Percentiles rank a stretch among this genome's conserved stretches.
Evolutionary conservation across 2,888 invertebrate genomes (phyloP).

Genomic region (Dromius quadrimaculatus): DNA sequence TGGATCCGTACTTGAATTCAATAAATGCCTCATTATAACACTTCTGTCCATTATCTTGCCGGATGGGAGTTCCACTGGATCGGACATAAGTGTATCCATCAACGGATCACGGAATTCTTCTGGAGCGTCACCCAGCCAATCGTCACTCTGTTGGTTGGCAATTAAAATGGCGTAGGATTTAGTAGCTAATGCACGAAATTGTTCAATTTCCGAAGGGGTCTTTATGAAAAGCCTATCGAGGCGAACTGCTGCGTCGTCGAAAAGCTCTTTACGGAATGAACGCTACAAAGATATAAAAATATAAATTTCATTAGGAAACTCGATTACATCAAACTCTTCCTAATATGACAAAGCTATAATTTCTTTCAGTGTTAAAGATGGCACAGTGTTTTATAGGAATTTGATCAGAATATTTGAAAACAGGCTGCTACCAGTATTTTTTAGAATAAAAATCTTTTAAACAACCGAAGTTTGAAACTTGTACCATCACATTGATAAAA

Average conservation of each 20-base stretch:
- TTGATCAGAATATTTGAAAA: too few species aligned
- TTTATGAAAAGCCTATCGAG: constrained; percentile 88
- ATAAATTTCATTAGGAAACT: background rate
- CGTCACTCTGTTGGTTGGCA: constrained; percentile 87
- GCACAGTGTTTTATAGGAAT: too few species aligned
- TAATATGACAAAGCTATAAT: too few species aligned
- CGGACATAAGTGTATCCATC: constrained; percentile 97
- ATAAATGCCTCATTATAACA: constrained; percentile 91
- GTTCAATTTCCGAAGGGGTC: constrained; percentile 85
- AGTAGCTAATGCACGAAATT: constrained; percentile 82
- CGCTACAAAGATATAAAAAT: constrained; percentile 72
- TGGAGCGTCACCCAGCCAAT: constrained; percentile 95
- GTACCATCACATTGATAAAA: too few species aligned
- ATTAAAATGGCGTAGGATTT: constrained; percentile 84
- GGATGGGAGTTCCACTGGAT: constrained; percentile 93
- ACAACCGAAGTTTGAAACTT: too few species aligned
- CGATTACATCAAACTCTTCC: too few species aligned
- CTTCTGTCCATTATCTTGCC: constrained; percentile 93
- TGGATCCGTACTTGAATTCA: constrained; percentile 97
- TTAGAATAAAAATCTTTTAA: too few species aligned
- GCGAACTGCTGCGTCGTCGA: constrained; percentile 88
- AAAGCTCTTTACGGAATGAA: constrained; percentile 92
- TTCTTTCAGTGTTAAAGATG: too few species aligned
- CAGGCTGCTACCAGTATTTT: too few species aligned
- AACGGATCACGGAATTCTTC: constrained; percentile 97